A percentile compares a stretch with the other conserved stretches of the same genome.
phyloP scores from a whole-genome alignment of 1,140 invertebrate species.

The Medauroidea extradentata region DNA sequence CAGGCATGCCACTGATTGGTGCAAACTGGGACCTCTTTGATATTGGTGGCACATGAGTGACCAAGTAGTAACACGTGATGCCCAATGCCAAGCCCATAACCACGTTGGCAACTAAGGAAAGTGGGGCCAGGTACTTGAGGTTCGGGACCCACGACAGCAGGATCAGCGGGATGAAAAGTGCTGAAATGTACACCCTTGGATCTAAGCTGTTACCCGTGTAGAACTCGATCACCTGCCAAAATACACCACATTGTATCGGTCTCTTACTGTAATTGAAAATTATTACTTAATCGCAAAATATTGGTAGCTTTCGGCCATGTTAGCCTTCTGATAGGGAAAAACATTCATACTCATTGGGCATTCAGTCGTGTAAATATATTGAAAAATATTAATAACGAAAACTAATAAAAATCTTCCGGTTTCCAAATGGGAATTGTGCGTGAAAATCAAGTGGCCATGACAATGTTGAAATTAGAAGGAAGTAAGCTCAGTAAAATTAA shows the following conservation, averaged over 20 bases:
- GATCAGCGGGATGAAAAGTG: constrained; percentile 62
- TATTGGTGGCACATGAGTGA: constrained; percentile 52
- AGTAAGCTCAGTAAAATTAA: too few species aligned
- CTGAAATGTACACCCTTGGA: constrained; percentile 53
- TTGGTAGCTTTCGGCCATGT: too few species aligned
- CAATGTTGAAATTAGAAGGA: too few species aligned
- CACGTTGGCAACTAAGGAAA: constrained; percentile 75
- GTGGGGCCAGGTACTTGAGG: constrained; percentile 72
- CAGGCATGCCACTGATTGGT: constrained; percentile 52
- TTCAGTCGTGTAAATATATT: too few species aligned
- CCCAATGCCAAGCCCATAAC: constrained; percentile 72
- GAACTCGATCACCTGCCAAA: constrained; percentile 47
- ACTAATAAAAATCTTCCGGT: too few species aligned
- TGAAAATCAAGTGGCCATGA: too few species aligned
- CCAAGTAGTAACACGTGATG: constrained; percentile 73
- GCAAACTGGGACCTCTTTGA: constrained; percentile 39
- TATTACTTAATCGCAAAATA: too few species aligned
- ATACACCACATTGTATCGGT: constrained; percentile 17
- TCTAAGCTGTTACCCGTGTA: constrained; percentile 45
- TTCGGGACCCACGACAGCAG: constrained; percentile 72
- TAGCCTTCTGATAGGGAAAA: too few species aligned
- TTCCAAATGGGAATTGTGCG: too few species aligned
- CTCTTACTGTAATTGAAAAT: too few species aligned
- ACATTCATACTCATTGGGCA: too few species aligned
- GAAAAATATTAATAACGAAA: too few species aligned